Conservation (phyloP, 2,797 vertebrate species). For the Lophotriccus pileatus region DNA sequence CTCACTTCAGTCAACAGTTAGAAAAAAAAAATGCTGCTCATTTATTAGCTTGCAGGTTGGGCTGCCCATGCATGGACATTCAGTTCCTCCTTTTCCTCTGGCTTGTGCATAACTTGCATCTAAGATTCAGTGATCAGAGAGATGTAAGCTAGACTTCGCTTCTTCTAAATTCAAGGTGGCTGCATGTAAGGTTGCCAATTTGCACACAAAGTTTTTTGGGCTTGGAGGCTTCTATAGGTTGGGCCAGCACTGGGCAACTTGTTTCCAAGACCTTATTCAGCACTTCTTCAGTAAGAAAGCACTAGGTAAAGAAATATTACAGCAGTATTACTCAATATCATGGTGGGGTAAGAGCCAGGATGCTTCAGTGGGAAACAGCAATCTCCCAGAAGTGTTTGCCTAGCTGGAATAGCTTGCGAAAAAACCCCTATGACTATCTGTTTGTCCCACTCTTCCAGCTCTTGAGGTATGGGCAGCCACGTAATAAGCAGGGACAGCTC, state of each 20-base stretch:
- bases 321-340: rapidly evolving
- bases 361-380: neutral
- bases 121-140: neutral
- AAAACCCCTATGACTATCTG: rapidly evolving
- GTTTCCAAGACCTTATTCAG: neutral
- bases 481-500: neutral
- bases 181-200: neutral
- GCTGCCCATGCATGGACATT: neutral
- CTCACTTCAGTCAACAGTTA: constrained; percentile 1
- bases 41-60: constrained; percentile 14
- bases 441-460: neutral
- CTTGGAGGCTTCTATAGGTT: neutral
- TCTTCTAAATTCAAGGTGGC: neutral
- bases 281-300: neutral
- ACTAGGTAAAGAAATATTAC: neutral
- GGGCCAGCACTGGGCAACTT: neutral
- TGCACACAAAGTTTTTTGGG: neutral
- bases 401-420: neutral
- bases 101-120: neutral
- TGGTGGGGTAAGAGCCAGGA: neutral
- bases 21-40: neutral
- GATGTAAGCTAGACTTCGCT: neutral
- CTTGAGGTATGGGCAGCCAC: neutral
- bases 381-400: neutral
- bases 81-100: neutral